phyloP scores from a whole-genome alignment of 2,797 vertebrate species.

The Holocentrus rufus region DNA sequence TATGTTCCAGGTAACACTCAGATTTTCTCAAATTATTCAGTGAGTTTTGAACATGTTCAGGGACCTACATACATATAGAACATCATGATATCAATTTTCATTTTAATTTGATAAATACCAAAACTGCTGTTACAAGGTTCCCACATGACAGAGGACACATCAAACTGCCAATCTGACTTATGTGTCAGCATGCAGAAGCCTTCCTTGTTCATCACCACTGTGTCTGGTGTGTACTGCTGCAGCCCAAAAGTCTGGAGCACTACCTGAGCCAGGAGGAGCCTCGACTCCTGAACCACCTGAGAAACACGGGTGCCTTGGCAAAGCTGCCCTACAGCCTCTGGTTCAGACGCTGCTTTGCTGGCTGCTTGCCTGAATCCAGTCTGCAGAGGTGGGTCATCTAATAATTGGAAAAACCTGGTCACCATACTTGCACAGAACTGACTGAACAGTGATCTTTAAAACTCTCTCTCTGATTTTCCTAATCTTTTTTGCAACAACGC shows the following conservation, averaged over 20 bases:
- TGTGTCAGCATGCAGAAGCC: neutral
- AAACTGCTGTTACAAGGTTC: neutral
- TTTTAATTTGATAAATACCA: neutral
- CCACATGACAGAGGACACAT: neutral
- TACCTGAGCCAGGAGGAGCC: constrained; percentile 94
- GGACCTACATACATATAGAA: too few relatives aligned
- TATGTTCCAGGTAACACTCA: too few relatives aligned
- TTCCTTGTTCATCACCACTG: neutral
- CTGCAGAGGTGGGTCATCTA: constrained; percentile 87
- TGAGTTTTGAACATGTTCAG: too few relatives aligned
- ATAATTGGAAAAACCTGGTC: neutral
- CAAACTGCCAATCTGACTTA: too few relatives aligned
- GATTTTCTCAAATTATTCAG: too few relatives aligned
- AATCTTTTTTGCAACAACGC: neutral
- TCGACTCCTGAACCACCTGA: constrained; percentile 89
- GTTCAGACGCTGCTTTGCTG: constrained; percentile 95
- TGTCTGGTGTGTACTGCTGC: constrained; percentile 4
- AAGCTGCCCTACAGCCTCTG: constrained; percentile 91
- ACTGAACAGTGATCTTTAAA: neutral
- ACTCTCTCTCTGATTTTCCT: neutral
- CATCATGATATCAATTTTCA: too few relatives aligned
- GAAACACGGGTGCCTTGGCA: constrained; percentile 80
- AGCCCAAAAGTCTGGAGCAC: constrained; percentile 96
- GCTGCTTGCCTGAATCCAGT: constrained; percentile 94
- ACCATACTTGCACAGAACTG: neutral